A percentile compares a stretch with the other conserved stretches of the same genome.
Conservation (phyloP, 2,888 invertebrate genomes). For the Patella caerulea region DNA sequence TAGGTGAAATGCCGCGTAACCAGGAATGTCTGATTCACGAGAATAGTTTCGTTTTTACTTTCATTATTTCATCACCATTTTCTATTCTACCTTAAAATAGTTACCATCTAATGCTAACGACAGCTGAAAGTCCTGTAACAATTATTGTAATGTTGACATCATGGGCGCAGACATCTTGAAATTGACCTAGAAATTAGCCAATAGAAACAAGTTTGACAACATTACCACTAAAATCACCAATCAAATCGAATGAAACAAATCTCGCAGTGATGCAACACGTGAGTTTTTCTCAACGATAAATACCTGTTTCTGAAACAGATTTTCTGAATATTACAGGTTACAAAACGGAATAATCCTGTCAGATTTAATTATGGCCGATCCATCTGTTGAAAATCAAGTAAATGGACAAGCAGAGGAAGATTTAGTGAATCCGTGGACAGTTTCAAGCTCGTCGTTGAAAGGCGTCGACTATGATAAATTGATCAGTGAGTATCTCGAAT, state of each 20-base stretch:
- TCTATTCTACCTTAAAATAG: no score
- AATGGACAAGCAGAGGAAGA: slow-evolving; percentile 77
- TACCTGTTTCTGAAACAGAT: no score
- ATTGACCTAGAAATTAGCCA: background rate
- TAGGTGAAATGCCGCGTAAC: no score
- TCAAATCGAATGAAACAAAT: background rate
- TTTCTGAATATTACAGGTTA: no score
- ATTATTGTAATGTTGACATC: background rate
- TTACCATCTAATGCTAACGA: no score
- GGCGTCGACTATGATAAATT: slow-evolving; percentile 99
- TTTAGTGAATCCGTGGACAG: slow-evolving; percentile 97
- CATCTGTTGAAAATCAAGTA: background rate
- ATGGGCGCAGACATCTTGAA: slow-evolving; percentile 10
- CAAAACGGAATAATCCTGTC: no score
- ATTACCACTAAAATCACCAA: background rate
- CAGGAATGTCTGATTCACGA: no score
- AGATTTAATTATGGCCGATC: background rate
- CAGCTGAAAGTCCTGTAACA: no score
- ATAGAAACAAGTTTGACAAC: background rate
- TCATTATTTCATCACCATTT: no score
- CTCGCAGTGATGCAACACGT: background rate
- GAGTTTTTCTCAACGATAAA: no score
- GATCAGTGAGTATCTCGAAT: slow-evolving; percentile 81
- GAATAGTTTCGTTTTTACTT: no score
- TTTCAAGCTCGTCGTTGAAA: slow-evolving; percentile 85